A percentile compares a stretch with the other conserved stretches of the same genome.
Conservation (phyloP, 2,888 invertebrate genomes). For the Limnephilus marmoratus region DNA sequence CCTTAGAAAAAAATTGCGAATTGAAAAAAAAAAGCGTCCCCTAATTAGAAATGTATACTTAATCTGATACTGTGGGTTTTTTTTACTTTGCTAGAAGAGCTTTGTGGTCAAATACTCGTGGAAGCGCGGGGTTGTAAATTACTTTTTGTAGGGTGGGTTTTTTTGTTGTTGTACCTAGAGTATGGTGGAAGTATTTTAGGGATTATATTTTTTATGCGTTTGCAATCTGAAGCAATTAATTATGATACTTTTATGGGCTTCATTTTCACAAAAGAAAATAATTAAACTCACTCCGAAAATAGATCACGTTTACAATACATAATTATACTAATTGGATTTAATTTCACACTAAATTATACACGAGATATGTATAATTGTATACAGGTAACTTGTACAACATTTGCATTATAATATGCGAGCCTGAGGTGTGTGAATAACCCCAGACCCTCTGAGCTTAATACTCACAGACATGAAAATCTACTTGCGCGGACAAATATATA, state of each 20-base stretch:
- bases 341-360: background rate
- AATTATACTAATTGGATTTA: background rate
- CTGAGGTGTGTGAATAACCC: too few relatives aligned
- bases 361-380: too few relatives aligned
- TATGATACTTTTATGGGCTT: background rate
- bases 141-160: conserved; percentile 10
- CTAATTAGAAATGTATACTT: conserved; percentile 64
- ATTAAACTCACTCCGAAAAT: background rate
- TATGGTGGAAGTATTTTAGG: background rate
- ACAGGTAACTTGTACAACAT: too few relatives aligned
- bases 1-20: conserved; percentile 44
- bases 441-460: too few relatives aligned
- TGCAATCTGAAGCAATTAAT: background rate
- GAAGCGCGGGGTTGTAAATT: background rate
- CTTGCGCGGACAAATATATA: too few relatives aligned
- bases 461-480: too few relatives aligned
- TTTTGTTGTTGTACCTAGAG: background rate
- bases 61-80: conserved; percentile 64
- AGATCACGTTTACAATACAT: background rate
- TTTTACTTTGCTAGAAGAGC: conserved; percentile 51
- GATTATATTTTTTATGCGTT: conserved; percentile 19
- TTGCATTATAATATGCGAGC: too few relatives aligned
- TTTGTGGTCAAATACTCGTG: conserved; percentile 49
- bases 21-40: conserved; percentile 54
- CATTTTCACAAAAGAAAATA: background rate